A percentile compares a stretch with the other conserved stretches of the same genome.
phyloP scores from a whole-genome alignment of 2,113 vertebrate genomes.

The Gracilinanus agilis region DNA sequence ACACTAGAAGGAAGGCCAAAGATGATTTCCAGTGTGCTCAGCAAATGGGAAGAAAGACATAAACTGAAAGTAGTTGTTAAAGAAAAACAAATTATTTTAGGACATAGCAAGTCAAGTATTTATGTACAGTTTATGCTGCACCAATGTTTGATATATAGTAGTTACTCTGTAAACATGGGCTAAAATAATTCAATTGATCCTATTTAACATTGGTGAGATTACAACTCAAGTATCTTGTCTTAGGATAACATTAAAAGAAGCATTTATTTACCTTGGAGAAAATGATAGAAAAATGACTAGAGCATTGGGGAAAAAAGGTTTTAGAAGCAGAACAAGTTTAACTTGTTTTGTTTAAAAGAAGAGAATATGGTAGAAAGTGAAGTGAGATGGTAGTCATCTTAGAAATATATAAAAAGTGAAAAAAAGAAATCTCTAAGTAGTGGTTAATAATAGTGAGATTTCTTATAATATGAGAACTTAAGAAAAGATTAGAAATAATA shows the following conservation, averaged over 20 bases:
- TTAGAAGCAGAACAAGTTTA: background rate
- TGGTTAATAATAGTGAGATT: background rate
- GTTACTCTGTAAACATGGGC: background rate
- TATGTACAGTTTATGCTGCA: background rate
- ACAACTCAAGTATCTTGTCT: background rate
- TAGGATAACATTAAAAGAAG: background rate
- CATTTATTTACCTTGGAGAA: background rate
- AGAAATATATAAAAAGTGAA: background rate
- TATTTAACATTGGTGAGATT: background rate
- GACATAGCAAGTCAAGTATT: background rate
- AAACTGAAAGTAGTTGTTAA: background rate
- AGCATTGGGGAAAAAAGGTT: background rate
- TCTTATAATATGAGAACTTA: background rate
- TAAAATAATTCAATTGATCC: background rate
- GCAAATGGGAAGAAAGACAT: background rate
- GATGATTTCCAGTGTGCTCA: background rate
- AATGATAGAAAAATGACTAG: background rate
- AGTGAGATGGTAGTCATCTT: background rate
- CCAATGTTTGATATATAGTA: background rate
- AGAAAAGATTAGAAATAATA: background rate
- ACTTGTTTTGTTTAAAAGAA: background rate
- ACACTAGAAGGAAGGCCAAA: background rate
- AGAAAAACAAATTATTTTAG: background rate
- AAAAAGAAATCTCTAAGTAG: background rate
- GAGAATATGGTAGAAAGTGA: background rate